Evolutionary conservation across 2,113 vertebrate genomes (phyloP), one percentile per base, ranked within the genome.

Genomic region (Coptodon bakossiorum): DNA sequence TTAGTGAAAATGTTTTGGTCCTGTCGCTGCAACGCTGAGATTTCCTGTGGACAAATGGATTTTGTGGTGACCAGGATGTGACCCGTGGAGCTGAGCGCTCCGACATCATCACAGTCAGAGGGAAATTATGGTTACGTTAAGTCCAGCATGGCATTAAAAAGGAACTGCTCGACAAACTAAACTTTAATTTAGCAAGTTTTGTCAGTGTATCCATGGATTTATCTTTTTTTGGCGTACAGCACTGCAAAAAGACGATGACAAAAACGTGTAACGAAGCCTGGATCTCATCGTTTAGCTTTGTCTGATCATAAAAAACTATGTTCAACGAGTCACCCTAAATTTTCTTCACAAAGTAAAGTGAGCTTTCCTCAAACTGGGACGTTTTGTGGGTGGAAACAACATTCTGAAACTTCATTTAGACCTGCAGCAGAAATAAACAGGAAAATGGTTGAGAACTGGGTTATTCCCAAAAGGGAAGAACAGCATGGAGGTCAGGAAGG

Each of bases 391-490:
- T 24, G 12, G 38, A 6, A 71, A 43, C 63, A 27, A 0, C 9
- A 5, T 29, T 5, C 40, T 19, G 40, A 71, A 16, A 4, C 22
- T 76, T 50, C 14, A 50, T 50, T 3, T 50, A 76, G 14, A 29
- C 9, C 14, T 48, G 68, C 40, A 7, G 24, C 24, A 48, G 24
- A 50, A 50, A 29, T 63, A 5, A 34, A 24, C 17, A 22, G 13
- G 13, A 29, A 29, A 76, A 48, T 11, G 40, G 24, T 76, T 27
- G 9, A 48, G 43, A 76, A 48, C 24, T 29, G 43, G 43, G 14
- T 76, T 76, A 76, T 27, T 76, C 71, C 71, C 43, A 31, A 50
- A n/a, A 31, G 71, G 40, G 43, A 78, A 50, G 43, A 7, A 19
- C 6, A 12, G 24, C 24, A 78, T 50, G 17, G 19, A 31, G 43